phyloP scores from a whole-genome alignment of 2,888 invertebrate genomes.

The Hypercompe scribonia region DNA sequence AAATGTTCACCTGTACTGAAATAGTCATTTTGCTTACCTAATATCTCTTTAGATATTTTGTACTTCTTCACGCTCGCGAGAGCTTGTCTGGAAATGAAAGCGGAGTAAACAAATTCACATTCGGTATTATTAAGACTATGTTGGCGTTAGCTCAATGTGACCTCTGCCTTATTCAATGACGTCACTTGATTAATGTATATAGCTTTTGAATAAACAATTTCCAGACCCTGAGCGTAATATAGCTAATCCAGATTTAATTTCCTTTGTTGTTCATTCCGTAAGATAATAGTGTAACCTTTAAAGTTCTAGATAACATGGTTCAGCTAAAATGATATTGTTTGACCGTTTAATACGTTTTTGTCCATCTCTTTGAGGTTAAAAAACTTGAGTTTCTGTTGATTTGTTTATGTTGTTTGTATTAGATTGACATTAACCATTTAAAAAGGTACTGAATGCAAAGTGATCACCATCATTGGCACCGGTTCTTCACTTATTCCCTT shows the following conservation, averaged over 20 bases:
- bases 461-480: no score
- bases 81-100: no score
- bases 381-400: no score
- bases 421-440: no score
- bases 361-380: no score
- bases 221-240: slow-evolving; percentile 1
- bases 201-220: slow-evolving; percentile 15
- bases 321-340: background rate
- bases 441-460: no score
- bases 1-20: no score
- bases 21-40: no score
- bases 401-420: no score
- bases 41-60: no score
- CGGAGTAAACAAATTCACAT: background rate
- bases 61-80: no score
- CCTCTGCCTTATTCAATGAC: background rate
- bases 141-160: background rate
- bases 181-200: slow-evolving; percentile 4
- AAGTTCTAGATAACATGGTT: slow-evolving; percentile 1
- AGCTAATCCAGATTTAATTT: slow-evolving; percentile 9
- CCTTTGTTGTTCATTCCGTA: slow-evolving; percentile 8
- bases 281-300: background rate
- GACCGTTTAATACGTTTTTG: background rate
- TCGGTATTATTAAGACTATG: background rate
- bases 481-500: no score